phyloP scores from a whole-genome alignment of 2,888 invertebrate genomes.

The Dryobota labecula region DNA sequence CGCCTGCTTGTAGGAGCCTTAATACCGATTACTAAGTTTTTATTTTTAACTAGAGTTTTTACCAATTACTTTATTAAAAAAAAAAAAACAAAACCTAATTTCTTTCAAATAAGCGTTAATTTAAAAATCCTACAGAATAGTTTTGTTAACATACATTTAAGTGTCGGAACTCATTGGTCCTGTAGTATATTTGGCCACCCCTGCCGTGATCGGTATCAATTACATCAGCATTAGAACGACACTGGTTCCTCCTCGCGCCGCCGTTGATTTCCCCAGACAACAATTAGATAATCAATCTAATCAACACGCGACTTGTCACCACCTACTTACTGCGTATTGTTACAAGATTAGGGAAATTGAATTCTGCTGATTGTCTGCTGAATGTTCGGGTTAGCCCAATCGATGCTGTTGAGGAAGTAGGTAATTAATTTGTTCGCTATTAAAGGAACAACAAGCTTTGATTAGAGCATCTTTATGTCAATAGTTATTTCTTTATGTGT shows the following conservation, averaged over 20 bases:
- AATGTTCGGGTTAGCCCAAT: too few relatives aligned
- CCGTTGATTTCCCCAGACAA: constrained; percentile 83
- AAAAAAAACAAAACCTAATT: too few relatives aligned
- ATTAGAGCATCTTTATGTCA: too few relatives aligned
- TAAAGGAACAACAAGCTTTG: too few relatives aligned
- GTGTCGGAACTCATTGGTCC: constrained; percentile 59
- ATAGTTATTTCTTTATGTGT: too few relatives aligned
- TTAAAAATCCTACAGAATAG: neutral
- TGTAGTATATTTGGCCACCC: constrained; percentile 49
- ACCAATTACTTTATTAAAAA: too few relatives aligned
- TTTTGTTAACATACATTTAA: neutral
- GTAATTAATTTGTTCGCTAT: too few relatives aligned
- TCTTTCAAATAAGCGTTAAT: neutral
- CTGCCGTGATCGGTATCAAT: constrained; percentile 73
- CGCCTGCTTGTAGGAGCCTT: too few relatives aligned
- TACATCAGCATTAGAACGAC: constrained; percentile 69
- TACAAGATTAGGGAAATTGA: constrained; percentile 9
- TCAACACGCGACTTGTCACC: constrained; percentile 83
- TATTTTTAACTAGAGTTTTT: neutral
- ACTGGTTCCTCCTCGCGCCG: constrained; percentile 45
- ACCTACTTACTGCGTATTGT: constrained; percentile 55
- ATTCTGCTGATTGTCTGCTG: too few relatives aligned
- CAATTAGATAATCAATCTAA: constrained; percentile 81
- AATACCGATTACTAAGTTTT: too few relatives aligned
- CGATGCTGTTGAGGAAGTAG: too few relatives aligned